These are phyloP conservation scores for Zosterops pallidus DNA, from an alignment of 2,113 vertebrate genomes.

Conservation along the genomic window DNA sequence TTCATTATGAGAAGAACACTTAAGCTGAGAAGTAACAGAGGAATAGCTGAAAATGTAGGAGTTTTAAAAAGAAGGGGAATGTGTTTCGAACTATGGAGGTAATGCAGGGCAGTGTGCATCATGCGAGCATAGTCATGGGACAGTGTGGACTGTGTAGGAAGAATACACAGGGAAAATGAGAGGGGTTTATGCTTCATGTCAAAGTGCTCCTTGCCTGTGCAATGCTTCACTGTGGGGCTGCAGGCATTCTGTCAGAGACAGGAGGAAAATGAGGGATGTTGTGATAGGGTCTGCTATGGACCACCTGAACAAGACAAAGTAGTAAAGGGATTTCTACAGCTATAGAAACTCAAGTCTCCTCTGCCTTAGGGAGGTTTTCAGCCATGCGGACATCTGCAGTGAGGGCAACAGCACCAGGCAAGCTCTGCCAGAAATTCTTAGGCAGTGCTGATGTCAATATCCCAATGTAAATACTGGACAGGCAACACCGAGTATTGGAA, in stretches of 20 bases:
- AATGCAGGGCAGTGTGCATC: not conserved
- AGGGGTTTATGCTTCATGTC: not conserved
- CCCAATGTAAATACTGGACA: not conserved
- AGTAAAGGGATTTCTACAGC: not conserved
- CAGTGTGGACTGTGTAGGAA: not conserved
- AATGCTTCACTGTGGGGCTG: not conserved
- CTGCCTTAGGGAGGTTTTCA: not conserved
- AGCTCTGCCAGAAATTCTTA: not conserved
- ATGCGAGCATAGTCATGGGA: not conserved
- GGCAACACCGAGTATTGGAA: not conserved
- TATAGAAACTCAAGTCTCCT: not conserved
- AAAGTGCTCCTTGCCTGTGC: not conserved
- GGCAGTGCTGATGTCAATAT: not conserved
- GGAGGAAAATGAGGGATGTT: not conserved
- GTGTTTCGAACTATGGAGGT: not conserved
- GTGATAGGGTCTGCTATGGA: not conserved
- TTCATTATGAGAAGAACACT: not conserved
- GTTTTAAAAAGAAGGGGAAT: not conserved
- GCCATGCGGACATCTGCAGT: not conserved
- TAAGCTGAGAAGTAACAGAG: not conserved
- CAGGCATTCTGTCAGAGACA: not conserved
- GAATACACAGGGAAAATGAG: not conserved
- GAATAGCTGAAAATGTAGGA: not conserved
- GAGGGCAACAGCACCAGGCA: not conserved
- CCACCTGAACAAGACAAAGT: not conserved